Conservation (phyloP, 2,888 invertebrate genomes). For the Conomelus anceps region DNA sequence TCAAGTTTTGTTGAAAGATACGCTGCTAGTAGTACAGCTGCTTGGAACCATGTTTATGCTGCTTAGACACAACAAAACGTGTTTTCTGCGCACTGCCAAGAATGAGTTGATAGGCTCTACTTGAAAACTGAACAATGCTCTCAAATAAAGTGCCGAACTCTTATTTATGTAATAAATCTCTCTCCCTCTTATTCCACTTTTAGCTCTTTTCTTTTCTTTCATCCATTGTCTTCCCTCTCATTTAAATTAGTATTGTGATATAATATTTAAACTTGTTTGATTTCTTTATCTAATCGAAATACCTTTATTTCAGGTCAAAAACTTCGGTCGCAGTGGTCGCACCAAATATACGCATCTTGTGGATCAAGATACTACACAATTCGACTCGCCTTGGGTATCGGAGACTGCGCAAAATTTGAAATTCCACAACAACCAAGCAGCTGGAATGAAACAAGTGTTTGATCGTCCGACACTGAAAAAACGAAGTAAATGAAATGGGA, state of each 20-base stretch:
- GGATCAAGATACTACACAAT: constrained; percentile 97
- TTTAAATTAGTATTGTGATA: background rate
- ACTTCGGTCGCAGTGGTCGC: constrained; percentile 96
- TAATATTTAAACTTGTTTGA: background rate
- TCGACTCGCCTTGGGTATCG: constrained; percentile 94
- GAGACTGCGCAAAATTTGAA: constrained; percentile 84
- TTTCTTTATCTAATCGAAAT: background rate
- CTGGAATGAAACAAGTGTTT: constrained; percentile 88
- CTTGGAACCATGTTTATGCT: too few relatives aligned
- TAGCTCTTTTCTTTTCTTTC: too few relatives aligned
- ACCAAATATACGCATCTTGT: constrained; percentile 99
- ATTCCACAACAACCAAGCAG: constrained; percentile 80
- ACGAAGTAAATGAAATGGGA: constrained; percentile 3
- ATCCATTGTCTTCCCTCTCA: too few relatives aligned
- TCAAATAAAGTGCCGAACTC: too few relatives aligned
- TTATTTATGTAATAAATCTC: too few relatives aligned
- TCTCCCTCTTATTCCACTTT: too few relatives aligned
- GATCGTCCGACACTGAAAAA: constrained; percentile 63
- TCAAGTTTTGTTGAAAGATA: too few relatives aligned
- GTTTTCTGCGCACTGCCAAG: too few relatives aligned
- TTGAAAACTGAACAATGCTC: too few relatives aligned
- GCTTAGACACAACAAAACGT: too few relatives aligned
- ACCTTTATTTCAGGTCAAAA: constrained; percentile 69
- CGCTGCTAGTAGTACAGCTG: too few relatives aligned
- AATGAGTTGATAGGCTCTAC: too few relatives aligned